phyloP scores from a whole-genome alignment of 2,113 vertebrate species.

The Chascanopsetta lugubris region DNA sequence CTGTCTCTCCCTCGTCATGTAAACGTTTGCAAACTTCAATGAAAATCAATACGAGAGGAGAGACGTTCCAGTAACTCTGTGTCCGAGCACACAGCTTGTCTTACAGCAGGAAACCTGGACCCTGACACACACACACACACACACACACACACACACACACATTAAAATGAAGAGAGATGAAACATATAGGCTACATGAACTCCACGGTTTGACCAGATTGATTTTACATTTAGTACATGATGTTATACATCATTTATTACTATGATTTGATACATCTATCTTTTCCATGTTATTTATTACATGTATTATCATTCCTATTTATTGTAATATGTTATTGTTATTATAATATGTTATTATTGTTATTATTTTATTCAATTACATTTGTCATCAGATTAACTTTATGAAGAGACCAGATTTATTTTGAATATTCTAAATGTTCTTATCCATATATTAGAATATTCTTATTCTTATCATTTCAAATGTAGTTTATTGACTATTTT shows the following conservation, averaged over 20 bases:
- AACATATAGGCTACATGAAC: not conserved
- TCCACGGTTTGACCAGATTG: not conserved
- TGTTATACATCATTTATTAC: too few relatives aligned
- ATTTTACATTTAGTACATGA: not conserved
- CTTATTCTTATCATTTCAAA: too few relatives aligned
- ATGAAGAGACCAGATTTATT: too few relatives aligned
- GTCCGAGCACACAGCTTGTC: constrained; percentile 46
- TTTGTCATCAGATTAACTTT: too few relatives aligned
- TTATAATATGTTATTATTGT: too few relatives aligned
- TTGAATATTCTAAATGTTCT: too few relatives aligned
- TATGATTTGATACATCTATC: too few relatives aligned
- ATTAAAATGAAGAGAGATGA: not conserved
- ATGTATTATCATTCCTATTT: too few relatives aligned
- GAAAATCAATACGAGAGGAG: constrained; percentile 71
- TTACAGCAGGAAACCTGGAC: constrained; percentile 35
- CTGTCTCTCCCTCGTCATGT: constrained; percentile 54
- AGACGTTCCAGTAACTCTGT: constrained; percentile 70
- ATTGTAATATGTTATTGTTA: too few relatives aligned
- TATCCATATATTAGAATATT: too few relatives aligned
- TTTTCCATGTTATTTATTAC: not conserved
- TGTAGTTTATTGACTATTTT: too few relatives aligned
- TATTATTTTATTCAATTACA: too few relatives aligned
- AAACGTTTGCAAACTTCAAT: constrained; percentile 53
- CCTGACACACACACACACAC: constrained; percentile 24
- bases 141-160: constrained; percentile 24